Evolutionary conservation across 2,888 invertebrate genomes (phyloP), one percentile per base, ranked within the genome.

Genomic region (Ophion costatus): DNA sequence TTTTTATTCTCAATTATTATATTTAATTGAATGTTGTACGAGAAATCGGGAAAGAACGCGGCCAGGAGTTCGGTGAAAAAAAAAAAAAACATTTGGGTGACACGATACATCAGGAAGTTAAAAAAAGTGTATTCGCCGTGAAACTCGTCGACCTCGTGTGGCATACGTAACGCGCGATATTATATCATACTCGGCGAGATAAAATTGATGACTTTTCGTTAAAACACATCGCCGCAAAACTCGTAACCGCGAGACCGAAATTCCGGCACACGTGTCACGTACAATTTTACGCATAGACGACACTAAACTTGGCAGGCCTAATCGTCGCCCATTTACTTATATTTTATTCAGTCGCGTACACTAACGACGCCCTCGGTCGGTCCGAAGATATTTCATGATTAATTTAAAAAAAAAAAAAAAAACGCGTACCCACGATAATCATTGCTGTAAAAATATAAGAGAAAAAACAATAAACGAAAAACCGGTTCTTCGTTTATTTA

Each of bases 251-350:
- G 20, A 33, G 33, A 22, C 51, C 11, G 56, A 66, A 51, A 56
- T 61, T 22, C 42, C 20, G 11, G 33, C 14, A 66, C 66, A 66
- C 24, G 66, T n/a, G 64, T 17, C 22, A 38, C 22, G 42, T 59
- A 22, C 20, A 59, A 42, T 59, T 67, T 77, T 59, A 24, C 24
- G n/a, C 42, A 59, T 33, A 77, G 56, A 17, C 22, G n/a, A 61
- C 45, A 56, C 33, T 17, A 33, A 64, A 51, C 22, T 82, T 73
- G 33, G 56, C 79, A 57, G 84, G 84, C 82, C 84, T 85, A 85
- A 82, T 73, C 33, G 63, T 78, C 70, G 24, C 56, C 22, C 29
- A 11, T 71, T 61, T 57, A 29, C 17, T 77, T 67, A 24, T 45
- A n/a, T 56, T 81, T 38, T 29, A 74, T 29, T 33, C 14, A n/a